Evolutionary conservation across 2,888 invertebrate genomes (phyloP).

Genomic region (Megastigmus dorsalis): DNA sequence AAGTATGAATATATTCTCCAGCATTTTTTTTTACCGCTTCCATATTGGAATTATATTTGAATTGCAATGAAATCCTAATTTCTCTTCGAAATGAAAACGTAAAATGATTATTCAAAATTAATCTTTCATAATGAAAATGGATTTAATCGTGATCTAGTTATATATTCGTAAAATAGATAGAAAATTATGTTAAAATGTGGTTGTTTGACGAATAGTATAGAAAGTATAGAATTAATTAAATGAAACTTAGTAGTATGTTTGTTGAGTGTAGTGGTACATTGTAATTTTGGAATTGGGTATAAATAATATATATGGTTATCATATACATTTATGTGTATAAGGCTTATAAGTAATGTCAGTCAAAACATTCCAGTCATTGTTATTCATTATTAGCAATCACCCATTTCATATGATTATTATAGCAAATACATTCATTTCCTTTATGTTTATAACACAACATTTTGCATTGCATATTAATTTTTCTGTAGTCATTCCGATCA

Average conservation of each 20-base stretch:
- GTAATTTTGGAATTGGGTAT: neutral
- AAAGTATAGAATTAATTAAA: slow-evolving; percentile 14
- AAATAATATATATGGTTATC: neutral
- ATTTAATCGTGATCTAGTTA: neutral
- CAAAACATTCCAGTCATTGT: slow-evolving; percentile 7
- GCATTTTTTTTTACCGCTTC: no score
- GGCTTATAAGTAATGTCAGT: neutral
- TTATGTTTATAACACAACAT: neutral
- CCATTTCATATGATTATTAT: neutral
- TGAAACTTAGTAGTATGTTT: neutral
- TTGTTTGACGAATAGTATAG: neutral
- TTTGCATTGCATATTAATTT: slow-evolving; percentile 1
- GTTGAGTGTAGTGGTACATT: neutral
- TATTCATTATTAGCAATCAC: neutral
- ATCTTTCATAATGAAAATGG: neutral
- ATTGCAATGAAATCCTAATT: no score
- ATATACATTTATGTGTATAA: neutral
- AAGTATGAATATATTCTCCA: no score
- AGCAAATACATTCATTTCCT: neutral
- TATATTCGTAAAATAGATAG: neutral
- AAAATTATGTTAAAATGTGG: neutral
- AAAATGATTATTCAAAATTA: slow-evolving; percentile 21
- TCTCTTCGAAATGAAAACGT: no score
- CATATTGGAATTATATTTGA: no score
- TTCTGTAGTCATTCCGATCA: neutral